These are phyloP conservation scores for Mythimna loreyi DNA, from an alignment of 2,888 invertebrate genomes.

Conservation along the genomic window DNA sequence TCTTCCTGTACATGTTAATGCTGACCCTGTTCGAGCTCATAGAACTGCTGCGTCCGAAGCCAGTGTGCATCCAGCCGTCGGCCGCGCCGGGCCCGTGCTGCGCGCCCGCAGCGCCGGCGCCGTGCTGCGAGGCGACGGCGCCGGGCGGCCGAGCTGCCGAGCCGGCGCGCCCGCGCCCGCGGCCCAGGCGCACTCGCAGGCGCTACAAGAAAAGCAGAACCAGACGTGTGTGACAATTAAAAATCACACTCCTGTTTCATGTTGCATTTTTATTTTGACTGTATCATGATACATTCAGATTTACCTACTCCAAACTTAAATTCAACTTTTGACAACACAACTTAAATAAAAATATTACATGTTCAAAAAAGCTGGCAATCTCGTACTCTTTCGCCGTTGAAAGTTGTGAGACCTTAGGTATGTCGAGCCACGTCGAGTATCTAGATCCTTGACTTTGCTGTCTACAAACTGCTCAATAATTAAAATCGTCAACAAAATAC, in stretches of 20 bases:
- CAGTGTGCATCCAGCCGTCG: neutral
- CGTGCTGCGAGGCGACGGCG: too few species aligned
- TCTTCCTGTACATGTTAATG: conserved; percentile 74
- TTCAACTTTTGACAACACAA: neutral
- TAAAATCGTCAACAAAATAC: too few species aligned
- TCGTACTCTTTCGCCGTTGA: too few species aligned
- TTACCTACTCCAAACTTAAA: neutral
- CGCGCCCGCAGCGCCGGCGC: neutral
- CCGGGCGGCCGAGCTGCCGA: neutral
- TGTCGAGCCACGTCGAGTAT: too few species aligned
- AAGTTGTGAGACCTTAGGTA: too few species aligned
- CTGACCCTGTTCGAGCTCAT: conserved; percentile 75
- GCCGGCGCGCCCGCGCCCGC: neutral
- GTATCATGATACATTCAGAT: neutral
- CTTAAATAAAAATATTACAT: too few species aligned
- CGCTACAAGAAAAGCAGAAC: neutral
- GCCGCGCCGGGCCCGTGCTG: neutral
- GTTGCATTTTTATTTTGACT: neutral
- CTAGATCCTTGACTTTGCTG: too few species aligned
- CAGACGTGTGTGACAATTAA: conserved; percentile 10
- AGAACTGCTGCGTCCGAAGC: conserved; percentile 74
- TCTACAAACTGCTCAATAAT: too few species aligned
- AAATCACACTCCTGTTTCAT: neutral
- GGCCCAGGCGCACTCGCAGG: neutral
- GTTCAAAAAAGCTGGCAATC: too few species aligned